Percentiles rank a stretch among this genome's conserved stretches.
Evolutionary conservation across 2,113 vertebrate genomes (phyloP).

Genomic region (Cacatua alba): DNA sequence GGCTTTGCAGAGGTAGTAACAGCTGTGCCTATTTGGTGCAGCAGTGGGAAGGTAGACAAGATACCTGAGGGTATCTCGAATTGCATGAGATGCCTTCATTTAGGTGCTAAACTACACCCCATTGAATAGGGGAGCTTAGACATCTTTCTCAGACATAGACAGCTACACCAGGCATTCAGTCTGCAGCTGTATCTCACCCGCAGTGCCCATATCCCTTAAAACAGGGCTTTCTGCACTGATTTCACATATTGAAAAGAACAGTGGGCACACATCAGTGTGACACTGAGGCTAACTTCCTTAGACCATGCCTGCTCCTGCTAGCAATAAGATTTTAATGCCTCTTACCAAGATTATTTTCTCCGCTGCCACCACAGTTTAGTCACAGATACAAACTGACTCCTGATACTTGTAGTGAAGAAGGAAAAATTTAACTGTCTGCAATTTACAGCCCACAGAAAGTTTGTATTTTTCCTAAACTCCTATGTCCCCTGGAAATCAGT

Average conservation of each 20-base stretch:
- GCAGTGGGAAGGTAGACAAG: not conserved
- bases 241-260: not conserved
- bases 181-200: not conserved
- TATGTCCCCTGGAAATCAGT: not conserved
- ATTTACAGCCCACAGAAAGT: not conserved
- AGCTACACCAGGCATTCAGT: not conserved
- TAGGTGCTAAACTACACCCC: not conserved
- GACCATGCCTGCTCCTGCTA: not conserved
- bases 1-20: not conserved
- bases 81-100: not conserved
- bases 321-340: not conserved
- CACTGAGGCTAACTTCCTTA: not conserved
- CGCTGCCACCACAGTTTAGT: not conserved
- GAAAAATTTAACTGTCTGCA: not conserved
- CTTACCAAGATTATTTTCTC: not conserved
- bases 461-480: not conserved
- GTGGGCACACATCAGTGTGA: fast-evolving
- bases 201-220: not conserved
- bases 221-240: not conserved
- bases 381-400: not conserved
- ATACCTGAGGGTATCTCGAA: not conserved
- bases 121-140: not conserved
- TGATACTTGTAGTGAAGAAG: not conserved
- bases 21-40: not conserved
- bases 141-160: not conserved